Base-by-base conservation (phyloP, 2,113 vertebrate species). In the Accipiter virgatus region DNA sequence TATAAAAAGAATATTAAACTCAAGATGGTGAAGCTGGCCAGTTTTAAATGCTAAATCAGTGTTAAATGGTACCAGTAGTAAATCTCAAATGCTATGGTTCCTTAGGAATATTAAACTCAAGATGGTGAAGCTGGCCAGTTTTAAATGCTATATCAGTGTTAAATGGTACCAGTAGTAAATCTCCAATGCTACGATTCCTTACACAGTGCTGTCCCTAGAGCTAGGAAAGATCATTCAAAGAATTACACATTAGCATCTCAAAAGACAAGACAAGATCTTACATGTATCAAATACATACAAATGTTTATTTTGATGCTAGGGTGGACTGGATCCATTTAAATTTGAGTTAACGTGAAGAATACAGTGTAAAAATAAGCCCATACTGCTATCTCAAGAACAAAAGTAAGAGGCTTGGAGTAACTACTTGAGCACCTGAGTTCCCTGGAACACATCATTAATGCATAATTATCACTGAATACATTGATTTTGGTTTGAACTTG, bases 401-500 rank as follows among this genome's bases (percentile, higher is more conserved):
- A 90, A 84, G 47, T 56, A 71, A 47, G 52, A 74, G 40, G 36
- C 40, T 93, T 88, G 72, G 48, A 92, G 94, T 31, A 80, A 47
- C 42, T 70, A 11, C 65, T 80, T 82, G 36, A 91, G 58, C 40
- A 87, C 65, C 34, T 18, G 31, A 74, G 40, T 78, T 81, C 56
- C 43, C 48, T 71, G 66, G 55, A 96, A 91, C 47, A 63, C 18
- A 43, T 40, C 45, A 62, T 36, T 74, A 68, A 62, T 80, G 31
- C 13, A 38, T 53, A 96, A 92, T 87, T 79, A 93, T 59, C 56
- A 52, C 15, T 53, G 48, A 91, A 86, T 70, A 66, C 36, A 91
- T 27, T 80, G 92, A 96, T 92, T 93, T 89, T 63, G 50, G 66
- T 93, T 95, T 94, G 66, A 95, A 86, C 27, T 55, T 82, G 63